These are phyloP conservation scores for Magallana nippona DNA, from an alignment of 2,888 invertebrate species.

Conservation along the genomic window DNA sequence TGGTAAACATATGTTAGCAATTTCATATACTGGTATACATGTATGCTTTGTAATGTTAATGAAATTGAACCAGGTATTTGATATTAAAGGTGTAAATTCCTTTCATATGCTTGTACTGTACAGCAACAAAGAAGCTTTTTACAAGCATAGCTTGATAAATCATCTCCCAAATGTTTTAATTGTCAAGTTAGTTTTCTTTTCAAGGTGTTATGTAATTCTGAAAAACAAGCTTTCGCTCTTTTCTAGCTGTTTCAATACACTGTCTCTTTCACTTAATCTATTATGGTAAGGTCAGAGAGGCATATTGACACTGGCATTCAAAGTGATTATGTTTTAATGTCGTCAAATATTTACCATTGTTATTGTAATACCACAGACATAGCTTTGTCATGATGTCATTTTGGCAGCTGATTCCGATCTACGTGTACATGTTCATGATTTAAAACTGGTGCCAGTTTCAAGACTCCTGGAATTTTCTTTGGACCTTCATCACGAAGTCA, in stretches of 20 bases:
- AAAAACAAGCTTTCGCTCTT: constrained; percentile 21
- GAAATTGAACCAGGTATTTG: not conserved
- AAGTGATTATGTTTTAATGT: constrained; percentile 32
- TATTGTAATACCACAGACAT: constrained; percentile 24
- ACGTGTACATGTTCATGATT: not conserved
- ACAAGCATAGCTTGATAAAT: not conserved
- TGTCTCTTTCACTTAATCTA: constrained; percentile 29
- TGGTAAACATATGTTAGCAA: too few species aligned
- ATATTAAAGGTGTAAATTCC: constrained; percentile 6
- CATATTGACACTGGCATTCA: constrained; percentile 26
- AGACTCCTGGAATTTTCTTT: not conserved
- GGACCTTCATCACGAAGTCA: not conserved
- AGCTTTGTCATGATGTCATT: constrained; percentile 30
- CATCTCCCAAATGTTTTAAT: constrained; percentile 20
- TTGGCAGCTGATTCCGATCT: constrained; percentile 24
- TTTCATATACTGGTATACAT: not conserved
- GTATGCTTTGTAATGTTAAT: not conserved
- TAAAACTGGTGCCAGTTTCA: not conserved
- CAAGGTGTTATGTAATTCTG: constrained; percentile 35
- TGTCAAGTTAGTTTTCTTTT: constrained; percentile 28
- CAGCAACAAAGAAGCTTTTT: constrained; percentile 25
- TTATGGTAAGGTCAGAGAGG: constrained; percentile 26
- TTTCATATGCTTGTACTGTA: constrained; percentile 16
- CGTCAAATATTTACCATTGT: constrained; percentile 30
- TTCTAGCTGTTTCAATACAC: constrained; percentile 3